Evolutionary conservation across 2,797 vertebrate species (phyloP), one percentile per base, ranked within the genome.

Genomic region (Zonotrichia albicollis): DNA sequence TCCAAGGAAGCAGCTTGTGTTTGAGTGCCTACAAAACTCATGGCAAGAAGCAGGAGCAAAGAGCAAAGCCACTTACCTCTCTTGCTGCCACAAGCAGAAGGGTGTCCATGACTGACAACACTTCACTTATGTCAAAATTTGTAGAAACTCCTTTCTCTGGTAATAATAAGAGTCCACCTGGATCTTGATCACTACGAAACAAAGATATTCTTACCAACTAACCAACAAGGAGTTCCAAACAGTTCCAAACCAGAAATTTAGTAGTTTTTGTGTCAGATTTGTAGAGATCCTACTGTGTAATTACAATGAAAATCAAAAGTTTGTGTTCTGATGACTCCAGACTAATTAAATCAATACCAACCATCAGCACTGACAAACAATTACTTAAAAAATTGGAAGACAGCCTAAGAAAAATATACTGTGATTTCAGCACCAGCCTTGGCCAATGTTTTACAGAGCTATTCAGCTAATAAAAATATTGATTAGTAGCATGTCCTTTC

Each of bases 31-130:
- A 29, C 30, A 84, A 25, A 88, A 58, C 23, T 16, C 60, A 38
- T 0, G 9, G 21, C 16, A 53, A 53, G 36, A 25, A 78, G n/a
- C 13, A 86, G 45, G 15, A 93, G 46, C 22, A 65, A 32, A 26
- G 15, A 93, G 48, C 21, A 67, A 29, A 27, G 25, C 19, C 42
- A 55, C 40, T 97, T 97, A 99, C 99, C 98, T 99, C 99, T 97
- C 98, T 97, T 42, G 98, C 98, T 74, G 99, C 98, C 76, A 99
- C 98, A 11, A 98, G 97, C 3, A 99, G 97, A 90, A 99, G 97
- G 0, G 98, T 99, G 93, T 99, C 98, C 99, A 98, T 99, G 91
- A 99, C 99, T 1, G 98, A 98, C 16, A 99, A 96, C 32, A 99
- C 98, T 62, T 99, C 98, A 13, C 96, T 97, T 92, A 98, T 98